A percentile compares a stretch with the other conserved stretches of the same genome.
phyloP scores from a whole-genome alignment of 2,797 vertebrate species.

The Macrochelys suwanniensis region DNA sequence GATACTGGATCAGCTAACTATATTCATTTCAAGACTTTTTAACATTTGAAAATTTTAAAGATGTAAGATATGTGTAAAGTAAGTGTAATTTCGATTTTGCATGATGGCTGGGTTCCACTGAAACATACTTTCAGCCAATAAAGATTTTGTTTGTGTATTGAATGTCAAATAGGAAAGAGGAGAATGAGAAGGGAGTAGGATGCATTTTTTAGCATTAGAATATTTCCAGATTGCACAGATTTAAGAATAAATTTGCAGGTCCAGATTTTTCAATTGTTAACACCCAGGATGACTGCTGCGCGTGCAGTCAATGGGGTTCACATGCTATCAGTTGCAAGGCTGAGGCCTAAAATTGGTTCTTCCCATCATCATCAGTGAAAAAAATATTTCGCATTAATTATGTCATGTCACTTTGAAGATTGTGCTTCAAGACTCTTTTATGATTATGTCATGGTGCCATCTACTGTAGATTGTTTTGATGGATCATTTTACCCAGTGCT shows the following conservation, averaged over 20 bases:
- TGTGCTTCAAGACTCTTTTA: neutral
- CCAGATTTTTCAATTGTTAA: neutral
- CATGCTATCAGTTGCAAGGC: fast-evolving
- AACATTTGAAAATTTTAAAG: neutral
- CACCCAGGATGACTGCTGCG: neutral
- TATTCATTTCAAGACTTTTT: neutral
- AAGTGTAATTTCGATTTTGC: neutral
- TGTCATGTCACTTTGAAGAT: neutral
- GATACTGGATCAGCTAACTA: neutral
- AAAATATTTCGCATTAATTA: neutral
- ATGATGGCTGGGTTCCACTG: neutral
- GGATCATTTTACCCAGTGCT: neutral
- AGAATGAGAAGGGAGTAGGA: neutral
- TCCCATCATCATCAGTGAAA: neutral
- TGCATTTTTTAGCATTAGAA: neutral
- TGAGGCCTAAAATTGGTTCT: neutral
- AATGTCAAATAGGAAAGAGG: neutral
- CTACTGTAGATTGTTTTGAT: neutral
- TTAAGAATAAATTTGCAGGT: neutral
- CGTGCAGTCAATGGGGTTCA: neutral
- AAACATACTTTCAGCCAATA: neutral
- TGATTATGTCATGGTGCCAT: neutral
- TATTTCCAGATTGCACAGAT: neutral
- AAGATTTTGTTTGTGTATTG: neutral
- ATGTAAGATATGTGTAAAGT: neutral